Conservation (phyloP, 2,888 invertebrate genomes). For the Drosophila kanekoi region DNA sequence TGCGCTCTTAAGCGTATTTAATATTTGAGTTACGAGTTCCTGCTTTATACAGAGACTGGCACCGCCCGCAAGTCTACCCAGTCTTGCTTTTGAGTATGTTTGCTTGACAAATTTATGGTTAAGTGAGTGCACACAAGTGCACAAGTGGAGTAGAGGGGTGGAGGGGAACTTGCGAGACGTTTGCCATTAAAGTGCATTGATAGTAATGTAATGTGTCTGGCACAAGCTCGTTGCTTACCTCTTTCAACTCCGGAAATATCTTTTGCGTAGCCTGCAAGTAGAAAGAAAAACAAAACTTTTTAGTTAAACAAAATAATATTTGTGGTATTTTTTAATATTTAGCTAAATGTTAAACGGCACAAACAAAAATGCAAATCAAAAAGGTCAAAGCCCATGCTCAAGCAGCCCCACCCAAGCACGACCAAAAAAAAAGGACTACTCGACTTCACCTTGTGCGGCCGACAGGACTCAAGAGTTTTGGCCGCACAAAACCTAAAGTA, state of each 20-base stretch:
- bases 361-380: conserved; percentile 40
- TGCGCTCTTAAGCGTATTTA: conserved; percentile 6
- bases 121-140: conserved; percentile 26
- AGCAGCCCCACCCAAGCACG: not conserved
- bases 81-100: conserved; percentile 17
- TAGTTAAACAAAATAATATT: conserved; percentile 38
- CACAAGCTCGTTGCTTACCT: conserved; percentile 76
- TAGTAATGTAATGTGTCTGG: conserved; percentile 2
- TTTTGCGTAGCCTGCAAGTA: conserved; percentile 87
- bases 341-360: conserved; percentile 26
- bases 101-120: conserved; percentile 22
- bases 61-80: not conserved
- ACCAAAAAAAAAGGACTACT: conserved; percentile 6
- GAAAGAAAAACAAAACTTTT: conserved; percentile 55
- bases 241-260: conserved; percentile 85
- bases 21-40: conserved; percentile 19
- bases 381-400: conserved; percentile 25
- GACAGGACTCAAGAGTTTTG: conserved; percentile 39
- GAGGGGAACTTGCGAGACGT: conserved; percentile 15
- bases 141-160: not conserved
- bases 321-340: conserved; percentile 44
- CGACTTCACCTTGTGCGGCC: conserved; percentile 8
- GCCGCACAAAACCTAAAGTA: conserved; percentile 60
- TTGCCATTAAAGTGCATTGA: conserved; percentile 16
- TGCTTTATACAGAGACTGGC: not conserved